Percentiles rank a stretch among this genome's conserved stretches.
These are phyloP conservation scores for Archivesica marissinica DNA, from an alignment of 1,140 invertebrate species.

Conservation along the genomic window DNA sequence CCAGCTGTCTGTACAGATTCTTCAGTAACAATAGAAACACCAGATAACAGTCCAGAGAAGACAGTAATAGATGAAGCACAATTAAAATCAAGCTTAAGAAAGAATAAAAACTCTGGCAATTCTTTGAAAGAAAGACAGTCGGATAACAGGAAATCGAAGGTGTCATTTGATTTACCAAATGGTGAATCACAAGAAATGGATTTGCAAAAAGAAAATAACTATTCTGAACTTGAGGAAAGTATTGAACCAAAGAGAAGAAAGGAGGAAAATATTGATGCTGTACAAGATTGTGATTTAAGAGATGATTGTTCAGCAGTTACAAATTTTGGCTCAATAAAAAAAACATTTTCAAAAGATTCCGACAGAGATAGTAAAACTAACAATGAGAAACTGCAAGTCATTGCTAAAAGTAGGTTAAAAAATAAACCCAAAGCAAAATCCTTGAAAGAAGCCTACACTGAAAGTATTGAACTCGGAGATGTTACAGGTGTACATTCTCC, in stretches of 20 bases:
- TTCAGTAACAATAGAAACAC: neutral
- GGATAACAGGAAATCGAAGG: constrained; percentile 16
- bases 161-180: constrained; percentile 25
- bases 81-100: constrained; percentile 20
- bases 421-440: no score
- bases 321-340: no score
- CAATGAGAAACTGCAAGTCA: no score
- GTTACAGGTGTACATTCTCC: no score
- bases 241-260: neutral
- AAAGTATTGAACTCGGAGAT: no score
- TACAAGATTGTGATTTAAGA: neutral
- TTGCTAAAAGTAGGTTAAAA: no score
- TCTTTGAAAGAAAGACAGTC: neutral
- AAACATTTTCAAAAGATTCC: no score
- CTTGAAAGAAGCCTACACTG: no score
- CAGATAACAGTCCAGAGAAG: neutral
- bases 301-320: neutral
- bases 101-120: neutral
- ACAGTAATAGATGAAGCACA: neutral
- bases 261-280: neutral
- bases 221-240: neutral
- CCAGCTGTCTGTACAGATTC: no score
- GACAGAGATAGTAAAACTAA: no score
- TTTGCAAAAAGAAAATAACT: neutral
- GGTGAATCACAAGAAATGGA: constrained; percentile 16